phyloP scores from a whole-genome alignment of 1,140 invertebrate genomes.

The Anadara kagoshimensis region DNA sequence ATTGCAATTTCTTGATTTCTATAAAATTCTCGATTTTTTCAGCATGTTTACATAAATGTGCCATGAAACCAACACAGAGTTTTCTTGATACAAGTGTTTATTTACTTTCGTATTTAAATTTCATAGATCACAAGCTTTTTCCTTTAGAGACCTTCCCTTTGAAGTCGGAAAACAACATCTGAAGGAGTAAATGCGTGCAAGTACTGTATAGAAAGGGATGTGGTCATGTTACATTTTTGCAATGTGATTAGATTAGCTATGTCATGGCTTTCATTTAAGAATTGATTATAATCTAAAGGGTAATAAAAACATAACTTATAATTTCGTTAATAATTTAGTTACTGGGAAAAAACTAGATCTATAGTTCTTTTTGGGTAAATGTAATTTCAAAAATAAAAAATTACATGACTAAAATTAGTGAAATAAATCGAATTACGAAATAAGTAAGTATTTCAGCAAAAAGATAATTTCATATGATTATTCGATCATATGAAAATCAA shows the following conservation, averaged over 20 bases:
- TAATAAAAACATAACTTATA: too few relatives aligned
- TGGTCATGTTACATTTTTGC: slow-evolving; percentile 36
- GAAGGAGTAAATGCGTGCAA: slow-evolving; percentile 49
- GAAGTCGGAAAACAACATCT: slow-evolving; percentile 55
- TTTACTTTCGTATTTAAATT: slow-evolving; percentile 43
- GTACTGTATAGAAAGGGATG: slow-evolving; percentile 39
- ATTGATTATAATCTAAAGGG: too few relatives aligned
- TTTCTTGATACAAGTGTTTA: slow-evolving; percentile 14
- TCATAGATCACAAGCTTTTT: slow-evolving; percentile 43
- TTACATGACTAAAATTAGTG: too few relatives aligned
- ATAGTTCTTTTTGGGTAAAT: too few relatives aligned
- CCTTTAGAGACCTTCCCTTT: slow-evolving; percentile 54
- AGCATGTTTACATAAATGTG: not conserved
- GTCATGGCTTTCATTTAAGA: too few relatives aligned
- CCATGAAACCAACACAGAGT: not conserved
- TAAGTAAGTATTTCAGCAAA: not conserved
- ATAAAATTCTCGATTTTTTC: not conserved
- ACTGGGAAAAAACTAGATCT: too few relatives aligned
- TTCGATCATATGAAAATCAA: not conserved
- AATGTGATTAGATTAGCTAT: slow-evolving; percentile 35
- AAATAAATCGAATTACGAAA: not conserved
- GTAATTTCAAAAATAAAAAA: too few relatives aligned
- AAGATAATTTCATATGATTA: not conserved
- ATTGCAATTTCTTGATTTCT: not conserved
- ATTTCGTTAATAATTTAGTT: too few relatives aligned